These are phyloP conservation scores for Epinephelus lanceolatus DNA, from an alignment of 2,113 vertebrate species.

Conservation along the genomic window DNA sequence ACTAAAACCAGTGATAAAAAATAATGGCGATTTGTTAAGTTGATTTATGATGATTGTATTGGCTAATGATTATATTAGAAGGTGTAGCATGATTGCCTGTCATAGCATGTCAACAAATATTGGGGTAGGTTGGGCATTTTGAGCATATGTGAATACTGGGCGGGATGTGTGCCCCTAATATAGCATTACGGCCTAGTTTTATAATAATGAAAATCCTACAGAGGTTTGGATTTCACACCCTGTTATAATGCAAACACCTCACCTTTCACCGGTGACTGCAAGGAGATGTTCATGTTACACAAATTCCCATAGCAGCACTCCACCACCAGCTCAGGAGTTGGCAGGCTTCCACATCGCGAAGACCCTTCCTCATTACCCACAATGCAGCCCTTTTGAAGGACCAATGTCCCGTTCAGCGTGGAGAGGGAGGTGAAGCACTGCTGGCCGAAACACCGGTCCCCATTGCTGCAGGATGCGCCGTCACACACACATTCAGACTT, in stretches of 20 bases:
- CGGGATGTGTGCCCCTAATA: no score
- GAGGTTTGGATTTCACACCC: no score
- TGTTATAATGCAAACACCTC: conserved; percentile 28
- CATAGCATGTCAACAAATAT: no score
- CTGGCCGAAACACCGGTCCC: conserved; percentile 88
- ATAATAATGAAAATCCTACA: no score
- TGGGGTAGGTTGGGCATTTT: no score
- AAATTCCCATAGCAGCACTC: conserved; percentile 93
- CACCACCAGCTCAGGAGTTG: conserved; percentile 88
- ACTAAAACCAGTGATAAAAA: no score
- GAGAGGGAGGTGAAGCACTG: conserved; percentile 93
- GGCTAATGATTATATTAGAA: no score
- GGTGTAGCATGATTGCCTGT: no score
- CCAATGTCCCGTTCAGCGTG: conserved; percentile 87
- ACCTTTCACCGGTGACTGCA: conserved; percentile 89
- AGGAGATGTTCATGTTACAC: conserved; percentile 94
- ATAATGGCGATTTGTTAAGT: no score
- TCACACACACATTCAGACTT: conserved; percentile 92
- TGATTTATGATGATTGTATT: no score
- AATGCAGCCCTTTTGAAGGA: conserved; percentile 93
- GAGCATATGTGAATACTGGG: no score
- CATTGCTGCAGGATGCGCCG: conserved; percentile 87
- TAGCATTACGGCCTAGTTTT: no score
- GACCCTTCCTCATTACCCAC: conserved; percentile 86
- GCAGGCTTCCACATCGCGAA: conserved; percentile 87